Evolutionary conservation across 2,113 vertebrate species (phyloP).

Genomic region (Monopterus albus): DNA sequence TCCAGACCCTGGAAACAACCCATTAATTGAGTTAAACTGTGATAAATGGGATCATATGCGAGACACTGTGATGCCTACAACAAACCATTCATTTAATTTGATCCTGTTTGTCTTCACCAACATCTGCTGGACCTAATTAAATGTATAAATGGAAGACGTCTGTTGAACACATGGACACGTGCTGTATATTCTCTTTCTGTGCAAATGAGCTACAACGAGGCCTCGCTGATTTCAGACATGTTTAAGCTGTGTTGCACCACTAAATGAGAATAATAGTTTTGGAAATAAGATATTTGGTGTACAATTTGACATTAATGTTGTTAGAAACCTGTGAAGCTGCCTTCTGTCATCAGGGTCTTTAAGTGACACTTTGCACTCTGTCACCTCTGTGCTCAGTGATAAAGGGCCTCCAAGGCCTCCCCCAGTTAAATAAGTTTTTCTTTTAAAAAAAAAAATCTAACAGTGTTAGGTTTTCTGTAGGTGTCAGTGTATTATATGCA

Average conservation of each 20-base stretch:
- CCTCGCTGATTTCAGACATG: background rate
- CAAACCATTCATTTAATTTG: background rate
- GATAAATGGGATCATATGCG: constrained; percentile 30
- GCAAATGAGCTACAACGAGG: background rate
- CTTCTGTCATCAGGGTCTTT: constrained; percentile 15
- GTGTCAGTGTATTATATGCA: too few species aligned
- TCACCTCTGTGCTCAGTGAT: constrained; percentile 38
- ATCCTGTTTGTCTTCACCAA: constrained; percentile 8
- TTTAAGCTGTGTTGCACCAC: background rate
- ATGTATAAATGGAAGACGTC: constrained; percentile 44
- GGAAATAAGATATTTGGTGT: background rate
- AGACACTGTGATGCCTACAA: constrained; percentile 10
- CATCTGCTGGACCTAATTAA: constrained; percentile 7
- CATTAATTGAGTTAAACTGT: constrained; percentile 38
- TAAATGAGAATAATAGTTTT: background rate
- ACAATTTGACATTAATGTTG: background rate
- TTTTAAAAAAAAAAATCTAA: too few species aligned
- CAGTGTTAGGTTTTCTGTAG: too few species aligned
- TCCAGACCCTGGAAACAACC: constrained; percentile 58
- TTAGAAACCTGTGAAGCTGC: constrained; percentile 31
- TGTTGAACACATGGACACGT: constrained; percentile 3
- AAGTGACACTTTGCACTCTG: constrained; percentile 17
- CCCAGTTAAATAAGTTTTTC: too few species aligned
- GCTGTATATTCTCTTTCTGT: constrained; percentile 16
- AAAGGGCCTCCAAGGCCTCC: too few species aligned